Evolutionary conservation across 2,113 vertebrate species (phyloP), one percentile per base, ranked within the genome.

Genomic region (Pipra filicauda): DNA sequence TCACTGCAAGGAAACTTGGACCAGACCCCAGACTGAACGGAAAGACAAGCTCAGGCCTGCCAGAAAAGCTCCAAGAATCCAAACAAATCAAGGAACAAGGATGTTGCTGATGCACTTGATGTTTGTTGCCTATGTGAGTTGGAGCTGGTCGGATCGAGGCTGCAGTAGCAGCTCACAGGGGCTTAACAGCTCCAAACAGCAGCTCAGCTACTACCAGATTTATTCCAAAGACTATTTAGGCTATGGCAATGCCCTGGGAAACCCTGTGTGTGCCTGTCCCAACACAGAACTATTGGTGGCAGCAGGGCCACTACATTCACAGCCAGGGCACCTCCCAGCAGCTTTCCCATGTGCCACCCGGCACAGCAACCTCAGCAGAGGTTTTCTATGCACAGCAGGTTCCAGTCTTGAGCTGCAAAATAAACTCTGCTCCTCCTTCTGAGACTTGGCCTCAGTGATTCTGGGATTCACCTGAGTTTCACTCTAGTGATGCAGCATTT

Each of bases 151-250:
- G 37, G 61, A 33, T 48, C 20, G 11, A n/a, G 20, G 5, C 61
- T 64, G 18, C 13, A 2, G 5, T 22, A 46, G 27, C 70, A 28
- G 21, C 39, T 30, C 52, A 44, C 0, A 0, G 58, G 21, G 28
- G 15, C 33, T 55, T 18, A 61, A 48, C 54, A 79, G 58, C 72
- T 66, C 52, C 88, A 43, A 69, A 49, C 8, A 70, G 37, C 62
- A 95, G 69, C 41, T 69, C 59, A 85, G 31, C 51, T n/a, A 17
- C 46, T 16, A 27, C 69, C 67, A 61, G 44, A 15, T 8, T 70
- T 24, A 62, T 22, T n/a, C 44, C 79, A 88, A 67, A 52, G 52
- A 43, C 66, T 58, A 15, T 43, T 88, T 30, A 71, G 39, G 12
- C 37, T 24, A 21, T 7, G 74, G 74, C 33, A 74, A 70, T 4